phyloP scores from a whole-genome alignment of 2,113 vertebrate genomes.

The Perca schrenkii region DNA sequence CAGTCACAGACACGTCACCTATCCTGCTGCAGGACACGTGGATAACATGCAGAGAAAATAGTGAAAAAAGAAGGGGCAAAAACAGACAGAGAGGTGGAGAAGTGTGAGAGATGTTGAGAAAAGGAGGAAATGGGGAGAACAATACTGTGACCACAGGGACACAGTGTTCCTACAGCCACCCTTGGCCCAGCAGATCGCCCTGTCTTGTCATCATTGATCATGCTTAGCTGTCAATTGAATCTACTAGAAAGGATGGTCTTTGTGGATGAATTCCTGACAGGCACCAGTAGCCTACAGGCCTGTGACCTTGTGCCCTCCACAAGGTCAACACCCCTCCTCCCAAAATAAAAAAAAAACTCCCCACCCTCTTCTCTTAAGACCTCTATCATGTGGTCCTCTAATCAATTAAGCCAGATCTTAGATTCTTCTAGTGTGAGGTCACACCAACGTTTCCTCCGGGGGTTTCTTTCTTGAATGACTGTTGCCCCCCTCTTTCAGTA shows the following conservation, averaged over 20 bases:
- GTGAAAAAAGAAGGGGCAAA: not conserved
- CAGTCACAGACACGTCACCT: constrained; percentile 43
- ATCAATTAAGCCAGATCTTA: constrained; percentile 88
- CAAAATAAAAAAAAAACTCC: constrained; percentile 28
- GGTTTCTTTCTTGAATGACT: constrained; percentile 48
- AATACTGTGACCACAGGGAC: constrained; percentile 33
- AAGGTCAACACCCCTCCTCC: constrained; percentile 76
- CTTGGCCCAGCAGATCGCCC: constrained; percentile 34
- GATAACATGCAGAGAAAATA: not conserved
- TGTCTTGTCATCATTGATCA: constrained; percentile 73
- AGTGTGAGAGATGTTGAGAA: constrained; percentile 10
- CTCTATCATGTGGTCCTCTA: constrained; percentile 84
- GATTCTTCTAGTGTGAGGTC: constrained; percentile 89
- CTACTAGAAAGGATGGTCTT: constrained; percentile 68
- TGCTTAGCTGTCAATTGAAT: constrained; percentile 73
- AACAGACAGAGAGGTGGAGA: constrained; percentile 13
- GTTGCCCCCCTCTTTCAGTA: not conserved
- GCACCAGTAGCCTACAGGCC: constrained; percentile 73
- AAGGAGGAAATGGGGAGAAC: not conserved
- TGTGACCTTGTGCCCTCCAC: constrained; percentile 74
- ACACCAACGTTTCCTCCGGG: constrained; percentile 79
- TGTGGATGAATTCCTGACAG: constrained; percentile 69
- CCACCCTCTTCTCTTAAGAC: constrained; percentile 56
- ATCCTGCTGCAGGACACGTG: constrained; percentile 23
- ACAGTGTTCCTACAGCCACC: constrained; percentile 42